A percentile compares a stretch with the other conserved stretches of the same genome.
Evolutionary conservation across 2,113 vertebrate species (phyloP).

Genomic region (Chionodraco myersi): DNA sequence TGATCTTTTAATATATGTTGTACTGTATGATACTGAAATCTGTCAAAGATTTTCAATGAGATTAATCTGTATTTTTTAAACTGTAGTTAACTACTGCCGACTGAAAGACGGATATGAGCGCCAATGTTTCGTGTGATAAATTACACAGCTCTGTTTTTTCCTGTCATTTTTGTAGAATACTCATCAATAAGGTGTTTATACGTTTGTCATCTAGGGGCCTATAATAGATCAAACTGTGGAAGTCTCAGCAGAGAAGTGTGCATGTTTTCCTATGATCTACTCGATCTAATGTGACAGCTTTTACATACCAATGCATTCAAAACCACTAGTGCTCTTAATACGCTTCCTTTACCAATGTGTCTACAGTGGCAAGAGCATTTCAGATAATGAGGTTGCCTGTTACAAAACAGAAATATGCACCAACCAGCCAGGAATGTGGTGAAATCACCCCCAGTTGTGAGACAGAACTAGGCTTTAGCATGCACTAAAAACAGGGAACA

Average conservation of each 20-base stretch:
- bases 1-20: background rate
- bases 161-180: background rate
- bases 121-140: background rate
- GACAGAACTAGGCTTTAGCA: background rate
- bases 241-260: background rate
- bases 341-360: constrained; percentile 17
- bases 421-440: constrained; percentile 22
- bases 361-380: background rate
- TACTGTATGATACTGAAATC: background rate
- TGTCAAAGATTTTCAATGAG: background rate
- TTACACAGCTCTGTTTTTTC: background rate
- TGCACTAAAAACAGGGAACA: constrained; percentile 14
- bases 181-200: background rate
- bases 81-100: background rate
- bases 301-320: constrained; percentile 7
- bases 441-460: constrained; percentile 21
- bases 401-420: constrained; percentile 24
- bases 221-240: background rate
- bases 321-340: background rate
- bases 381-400: constrained; percentile 4
- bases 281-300: background rate
- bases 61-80: background rate
- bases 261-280: constrained; percentile 4
- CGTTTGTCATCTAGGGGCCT: background rate
- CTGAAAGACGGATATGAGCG: background rate